A percentile compares a stretch with the other conserved stretches of the same genome.
These are phyloP conservation scores for Ceratosolen fusciceps DNA, from an alignment of 1,140 invertebrate species.

Conservation along the genomic window DNA sequence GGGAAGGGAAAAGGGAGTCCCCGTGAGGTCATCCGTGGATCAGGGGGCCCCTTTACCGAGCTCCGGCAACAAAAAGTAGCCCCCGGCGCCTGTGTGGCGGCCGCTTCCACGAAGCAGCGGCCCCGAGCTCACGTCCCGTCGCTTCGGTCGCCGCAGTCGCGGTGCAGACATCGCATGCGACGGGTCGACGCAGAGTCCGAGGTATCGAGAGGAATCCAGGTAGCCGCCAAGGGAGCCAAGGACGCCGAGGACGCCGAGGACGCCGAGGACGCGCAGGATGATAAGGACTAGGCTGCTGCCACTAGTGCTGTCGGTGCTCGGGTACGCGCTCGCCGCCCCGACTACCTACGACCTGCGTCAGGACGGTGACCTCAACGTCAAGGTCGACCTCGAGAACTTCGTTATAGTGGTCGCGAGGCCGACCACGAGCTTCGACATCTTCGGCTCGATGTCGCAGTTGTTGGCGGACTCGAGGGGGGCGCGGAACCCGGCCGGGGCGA, in stretches of 20 bases:
- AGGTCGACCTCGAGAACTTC: slow-evolving; percentile 68
- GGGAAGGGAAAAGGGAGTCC: too few relatives aligned
- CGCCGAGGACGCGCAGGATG: background rate
- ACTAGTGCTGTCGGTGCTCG: slow-evolving; percentile 36
- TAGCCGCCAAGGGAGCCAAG: background rate
- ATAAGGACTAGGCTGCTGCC: slow-evolving; percentile 21
- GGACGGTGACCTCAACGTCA: slow-evolving; percentile 67
- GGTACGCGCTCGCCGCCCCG: slow-evolving; percentile 39
- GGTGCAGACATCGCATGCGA: slow-evolving; percentile 17
- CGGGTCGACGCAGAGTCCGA: background rate
- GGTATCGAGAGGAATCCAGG: background rate
- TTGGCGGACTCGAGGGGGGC: background rate
- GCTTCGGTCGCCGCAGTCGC: slow-evolving; percentile 17
- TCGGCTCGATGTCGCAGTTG: slow-evolving; percentile 31
- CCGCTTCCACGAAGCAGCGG: background rate
- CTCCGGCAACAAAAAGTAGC: too few relatives aligned
- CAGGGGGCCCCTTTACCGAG: too few relatives aligned
- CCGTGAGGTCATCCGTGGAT: too few relatives aligned
- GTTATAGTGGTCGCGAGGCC: slow-evolving; percentile 60
- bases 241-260: background rate
- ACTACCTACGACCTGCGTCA: slow-evolving; percentile 69
- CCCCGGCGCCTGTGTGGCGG: too few relatives aligned
- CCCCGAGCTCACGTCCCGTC: background rate
- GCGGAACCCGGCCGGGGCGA: too few relatives aligned
- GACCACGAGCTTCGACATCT: slow-evolving; percentile 1